A percentile compares a stretch with the other conserved stretches of the same genome.
These are phyloP conservation scores for Pituophis catenifer DNA, from an alignment of 2,113 vertebrate genomes.

Conservation along the genomic window DNA sequence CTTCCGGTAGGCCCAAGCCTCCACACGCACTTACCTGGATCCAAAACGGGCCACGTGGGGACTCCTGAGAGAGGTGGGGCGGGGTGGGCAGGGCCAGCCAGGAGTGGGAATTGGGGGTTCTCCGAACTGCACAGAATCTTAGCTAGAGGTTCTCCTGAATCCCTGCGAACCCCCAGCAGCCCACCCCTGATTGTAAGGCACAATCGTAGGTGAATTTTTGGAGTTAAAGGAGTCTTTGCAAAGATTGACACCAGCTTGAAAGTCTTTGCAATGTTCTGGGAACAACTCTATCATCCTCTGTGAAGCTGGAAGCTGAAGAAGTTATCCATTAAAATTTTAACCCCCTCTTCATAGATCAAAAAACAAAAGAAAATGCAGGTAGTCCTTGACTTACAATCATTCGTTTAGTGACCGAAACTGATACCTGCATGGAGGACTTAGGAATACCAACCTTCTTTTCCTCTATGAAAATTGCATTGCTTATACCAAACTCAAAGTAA, in stretches of 20 bases:
- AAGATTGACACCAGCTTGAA: neutral
- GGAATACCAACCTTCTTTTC: neutral
- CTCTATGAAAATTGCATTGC: neutral
- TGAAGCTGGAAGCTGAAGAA: neutral
- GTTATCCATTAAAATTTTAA: neutral
- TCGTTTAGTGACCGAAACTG: neutral
- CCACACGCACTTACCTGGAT: too few relatives aligned
- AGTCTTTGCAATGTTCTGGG: conserved; percentile 1
- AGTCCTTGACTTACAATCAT: neutral
- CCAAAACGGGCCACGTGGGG: too few relatives aligned
- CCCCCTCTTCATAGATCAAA: neutral
- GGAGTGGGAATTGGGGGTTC: too few relatives aligned
- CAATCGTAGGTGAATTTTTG: neutral
- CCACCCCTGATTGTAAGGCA: too few relatives aligned
- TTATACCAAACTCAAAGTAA: neutral
- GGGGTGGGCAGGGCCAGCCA: too few relatives aligned
- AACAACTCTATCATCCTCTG: neutral
- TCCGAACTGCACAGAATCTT: too few relatives aligned
- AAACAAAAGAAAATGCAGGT: neutral
- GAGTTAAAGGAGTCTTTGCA: neutral
- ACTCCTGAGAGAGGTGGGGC: too few relatives aligned
- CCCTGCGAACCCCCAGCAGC: too few relatives aligned
- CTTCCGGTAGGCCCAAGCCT: too few relatives aligned
- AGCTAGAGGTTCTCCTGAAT: too few relatives aligned
- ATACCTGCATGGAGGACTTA: neutral